Evolutionary conservation across 2,888 invertebrate species (phyloP), one percentile per base, ranked within the genome.

Genomic region (Dynastes tityus): DNA sequence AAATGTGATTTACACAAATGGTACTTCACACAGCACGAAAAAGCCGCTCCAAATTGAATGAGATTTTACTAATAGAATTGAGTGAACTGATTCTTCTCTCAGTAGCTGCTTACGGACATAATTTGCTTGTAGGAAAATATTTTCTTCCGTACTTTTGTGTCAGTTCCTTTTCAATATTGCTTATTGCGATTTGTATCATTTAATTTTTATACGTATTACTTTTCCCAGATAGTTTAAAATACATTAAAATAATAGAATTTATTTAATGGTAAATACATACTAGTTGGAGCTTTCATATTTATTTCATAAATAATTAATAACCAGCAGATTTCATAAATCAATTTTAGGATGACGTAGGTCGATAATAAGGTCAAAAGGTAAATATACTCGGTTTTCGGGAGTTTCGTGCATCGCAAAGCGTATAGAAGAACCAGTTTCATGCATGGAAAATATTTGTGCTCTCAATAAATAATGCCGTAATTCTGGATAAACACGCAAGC

Each of bases 41-140:
- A 76, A 82, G 82, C 80, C 76, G 80, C 82, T 81, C 79, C 78
- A 82, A 81, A 82, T 82, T 82, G 82, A 82, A 82, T 82, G 82
- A 81, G 82, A 82, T 82, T 82, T 81, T 79, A 74, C 79, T 82
- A 82, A 82, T 82, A 82, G 81, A 82, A 82, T 81, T 80, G 80
- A 78, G 80, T 77, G 80, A 80, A 81, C 80, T 79, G 81, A 81
- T 82, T 82, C 80, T 58, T 67, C 65, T 61, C 51, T 45, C 55
- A 55, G 64, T 55, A 75, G 61, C 68, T 67, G 53, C 76, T 68
- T 68, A 78, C 70, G 32, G 71, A 32, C 53, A 74, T 73, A 74
- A 64, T 64, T 63, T 78, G 78, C 64, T 73, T 78, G 78, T 65
- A 53, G 49, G 74, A 78, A 74, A 78, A 78, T 74, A 73, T 78